Evolutionary conservation across 2,888 invertebrate genomes (phyloP).

Genomic region (Sarcophaga rosellei): DNA sequence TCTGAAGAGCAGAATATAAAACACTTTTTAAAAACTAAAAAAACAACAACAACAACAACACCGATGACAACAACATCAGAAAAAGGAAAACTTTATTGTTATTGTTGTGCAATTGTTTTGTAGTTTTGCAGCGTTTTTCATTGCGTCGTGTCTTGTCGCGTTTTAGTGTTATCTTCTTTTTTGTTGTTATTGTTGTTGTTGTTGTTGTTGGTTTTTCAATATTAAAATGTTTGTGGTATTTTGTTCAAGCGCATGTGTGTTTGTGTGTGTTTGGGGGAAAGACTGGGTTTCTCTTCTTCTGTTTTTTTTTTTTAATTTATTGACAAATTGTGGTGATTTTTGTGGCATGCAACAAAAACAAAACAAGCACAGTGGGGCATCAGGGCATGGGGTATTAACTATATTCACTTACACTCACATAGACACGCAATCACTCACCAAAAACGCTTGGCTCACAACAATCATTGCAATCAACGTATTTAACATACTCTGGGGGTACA

Average conservation of each 20-base stretch:
- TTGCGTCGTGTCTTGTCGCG: not conserved
- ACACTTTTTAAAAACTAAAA: conserved; percentile 24
- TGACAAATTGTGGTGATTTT: conserved; percentile 80
- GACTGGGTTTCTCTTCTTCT: conserved; percentile 48
- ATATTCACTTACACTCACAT: conserved; percentile 45
- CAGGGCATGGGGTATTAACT: conserved; percentile 67
- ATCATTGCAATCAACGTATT: conserved; percentile 59
- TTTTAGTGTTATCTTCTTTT: conserved; percentile 3
- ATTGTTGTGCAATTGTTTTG: conserved; percentile 63
- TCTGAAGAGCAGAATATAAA: conserved; percentile 73
- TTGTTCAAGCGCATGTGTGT: conserved; percentile 8
- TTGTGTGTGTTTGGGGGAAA: not conserved
- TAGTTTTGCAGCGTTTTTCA: conserved; percentile 39
- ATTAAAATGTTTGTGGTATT: conserved; percentile 52
- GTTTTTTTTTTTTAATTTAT: conserved; percentile 76
- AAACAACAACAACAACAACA: too few species aligned
- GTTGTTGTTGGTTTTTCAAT: conserved; percentile 34
- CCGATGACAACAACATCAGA: too few species aligned
- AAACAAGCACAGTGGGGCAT: conserved; percentile 69
- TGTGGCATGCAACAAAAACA: conserved; percentile 72
- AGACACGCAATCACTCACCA: conserved; percentile 19
- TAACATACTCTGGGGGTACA: conserved; percentile 23
- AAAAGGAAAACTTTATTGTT: not conserved
- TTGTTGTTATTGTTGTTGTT: conserved; percentile 23
- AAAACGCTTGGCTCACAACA: conserved; percentile 25